Evolutionary conservation across 1,140 invertebrate genomes (phyloP), one percentile per base, ranked within the genome.

Genomic region (Melanaphis sacchari): DNA sequence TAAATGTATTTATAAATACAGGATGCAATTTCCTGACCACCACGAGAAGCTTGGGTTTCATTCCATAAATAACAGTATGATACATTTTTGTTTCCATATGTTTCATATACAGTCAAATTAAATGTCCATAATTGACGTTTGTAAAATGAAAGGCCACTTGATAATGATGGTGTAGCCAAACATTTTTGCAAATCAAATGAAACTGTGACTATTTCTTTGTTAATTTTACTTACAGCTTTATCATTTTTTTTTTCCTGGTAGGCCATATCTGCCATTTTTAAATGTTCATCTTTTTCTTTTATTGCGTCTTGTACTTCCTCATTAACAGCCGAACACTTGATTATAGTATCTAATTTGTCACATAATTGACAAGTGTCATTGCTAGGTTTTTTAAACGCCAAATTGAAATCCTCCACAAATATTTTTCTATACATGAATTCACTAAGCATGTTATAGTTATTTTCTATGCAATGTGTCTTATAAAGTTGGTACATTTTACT

Each of bases 181-280:
- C 94, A 95, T 91, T 95, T 95, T 94, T 95, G 95, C 21, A 95
- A 93, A 94, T 95, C 95, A 94, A 95, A 95, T 52, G 94, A 89
- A 94, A 93, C 93, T 26, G 93, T 82, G 43, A 94, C 88, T 24
- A 94, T 93, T 66, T 41, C 26, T 15, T 76, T 87, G 81, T 94
- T 89, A n/a, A 18, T 41, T 94, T 81, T 93, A 94, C 38, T 81
- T 93, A 46, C 66, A 40, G 52, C 38, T 87, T 93, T 93, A 52
- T 90, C 54, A 36, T 76, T 81, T 93, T 91, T 93, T 93, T 93
- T 93, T 21, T 81, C 66, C 26, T 93, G 36, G 59, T 93, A 93
- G 59, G 49, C 59, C n/a, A 26, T 8, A 52, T 93, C 93, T 49
- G 93, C 40, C 49, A 89, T 31, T 89, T 26, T 24, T 38, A 59